Percentiles rank a stretch among this genome's conserved stretches.
Evolutionary conservation across 2,113 vertebrate genomes (phyloP).

Genomic region (Nothocercus julius): DNA sequence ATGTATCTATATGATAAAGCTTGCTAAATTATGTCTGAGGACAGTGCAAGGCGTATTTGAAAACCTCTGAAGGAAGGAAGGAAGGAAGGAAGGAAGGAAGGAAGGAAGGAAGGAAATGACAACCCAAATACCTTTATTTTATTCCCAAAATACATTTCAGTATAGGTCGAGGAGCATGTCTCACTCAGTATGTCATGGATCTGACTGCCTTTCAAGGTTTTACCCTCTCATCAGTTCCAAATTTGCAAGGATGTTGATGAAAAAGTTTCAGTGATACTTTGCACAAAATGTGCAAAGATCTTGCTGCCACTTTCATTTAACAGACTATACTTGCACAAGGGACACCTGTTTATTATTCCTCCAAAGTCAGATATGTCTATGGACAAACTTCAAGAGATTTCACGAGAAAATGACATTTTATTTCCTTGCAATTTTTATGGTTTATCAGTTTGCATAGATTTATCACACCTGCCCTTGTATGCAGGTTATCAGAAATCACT

Average conservation of each 20-base stretch:
- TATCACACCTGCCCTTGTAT: not conserved
- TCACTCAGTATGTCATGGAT: not conserved
- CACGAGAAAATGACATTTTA: not conserved
- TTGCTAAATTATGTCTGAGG: not conserved
- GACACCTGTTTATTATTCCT: not conserved
- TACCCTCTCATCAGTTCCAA: not conserved
- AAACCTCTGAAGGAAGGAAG: too few relatives aligned
- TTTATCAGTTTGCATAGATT: not conserved
- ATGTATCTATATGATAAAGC: not conserved
- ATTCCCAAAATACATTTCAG: not conserved
- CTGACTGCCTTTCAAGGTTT: not conserved
- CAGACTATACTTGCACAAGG: accelerated
- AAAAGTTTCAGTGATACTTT: not conserved
- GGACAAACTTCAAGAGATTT: not conserved
- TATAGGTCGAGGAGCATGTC: not conserved
- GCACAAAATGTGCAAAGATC: not conserved
- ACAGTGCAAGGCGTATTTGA: too few relatives aligned
- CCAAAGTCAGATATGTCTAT: not conserved
- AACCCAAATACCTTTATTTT: not conserved
- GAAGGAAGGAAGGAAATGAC: not conserved
- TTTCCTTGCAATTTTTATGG: not conserved
- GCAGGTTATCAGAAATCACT: not conserved
- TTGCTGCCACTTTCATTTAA: not conserved
- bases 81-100: too few relatives aligned
- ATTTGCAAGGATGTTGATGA: not conserved